Conservation (phyloP, 2,888 invertebrate species). For the Polydesmus complanatus region DNA sequence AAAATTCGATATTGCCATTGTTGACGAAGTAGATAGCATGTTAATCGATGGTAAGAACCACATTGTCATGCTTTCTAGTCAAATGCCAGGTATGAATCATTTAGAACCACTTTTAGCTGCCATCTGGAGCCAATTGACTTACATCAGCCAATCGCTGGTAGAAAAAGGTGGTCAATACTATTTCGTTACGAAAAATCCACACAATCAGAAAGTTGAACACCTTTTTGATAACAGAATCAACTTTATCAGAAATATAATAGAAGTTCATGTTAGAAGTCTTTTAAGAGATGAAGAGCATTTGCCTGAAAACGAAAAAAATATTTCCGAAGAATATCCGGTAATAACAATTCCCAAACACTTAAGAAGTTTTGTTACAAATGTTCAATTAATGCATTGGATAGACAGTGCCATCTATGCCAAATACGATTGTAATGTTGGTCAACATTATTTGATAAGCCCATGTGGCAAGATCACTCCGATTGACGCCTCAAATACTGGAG, state of each 20-base stretch:
- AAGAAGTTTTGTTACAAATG: conserved; percentile 25
- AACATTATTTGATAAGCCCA: too few relatives aligned
- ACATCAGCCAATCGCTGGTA: neutral
- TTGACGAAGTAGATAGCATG: conserved; percentile 36
- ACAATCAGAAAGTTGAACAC: too few relatives aligned
- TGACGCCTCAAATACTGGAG: conserved; percentile 28
- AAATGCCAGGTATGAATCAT: conserved; percentile 29
- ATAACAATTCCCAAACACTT: too few relatives aligned
- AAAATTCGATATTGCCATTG: conserved; percentile 26
- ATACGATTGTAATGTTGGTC: conserved; percentile 20
- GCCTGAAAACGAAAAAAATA: too few relatives aligned
- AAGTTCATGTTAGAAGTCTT: conserved; percentile 21
- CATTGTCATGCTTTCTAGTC: conserved; percentile 30
- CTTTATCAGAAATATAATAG: too few relatives aligned
- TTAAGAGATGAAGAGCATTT: too few relatives aligned
- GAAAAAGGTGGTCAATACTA: too few relatives aligned
- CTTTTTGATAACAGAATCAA: too few relatives aligned
- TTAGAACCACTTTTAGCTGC: conserved; percentile 28
- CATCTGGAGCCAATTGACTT: conserved; percentile 24
- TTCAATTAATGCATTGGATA: conserved; percentile 27
- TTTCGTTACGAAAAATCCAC: too few relatives aligned
- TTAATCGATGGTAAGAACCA: conserved; percentile 33
- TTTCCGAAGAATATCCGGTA: too few relatives aligned
- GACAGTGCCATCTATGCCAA: conserved; percentile 25
- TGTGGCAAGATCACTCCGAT: conserved; percentile 18